Evolutionary conservation across 2,797 vertebrate species (phyloP).

Genomic region (Diplodus puntazzo): DNA sequence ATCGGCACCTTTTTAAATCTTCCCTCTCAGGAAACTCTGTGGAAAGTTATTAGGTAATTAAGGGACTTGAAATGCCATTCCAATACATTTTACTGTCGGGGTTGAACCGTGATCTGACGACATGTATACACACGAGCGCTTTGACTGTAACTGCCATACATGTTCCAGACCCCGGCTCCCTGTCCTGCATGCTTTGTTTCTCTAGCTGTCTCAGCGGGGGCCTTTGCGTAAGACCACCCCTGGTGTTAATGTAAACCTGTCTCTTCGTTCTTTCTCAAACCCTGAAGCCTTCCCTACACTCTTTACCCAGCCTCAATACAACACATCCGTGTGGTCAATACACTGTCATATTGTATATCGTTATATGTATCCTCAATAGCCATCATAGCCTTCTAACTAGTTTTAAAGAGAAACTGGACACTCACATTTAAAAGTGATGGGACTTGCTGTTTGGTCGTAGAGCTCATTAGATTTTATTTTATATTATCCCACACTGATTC

Average conservation of each 20-base stretch:
- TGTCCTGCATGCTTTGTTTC: conserved; percentile 51
- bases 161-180: conserved; percentile 13
- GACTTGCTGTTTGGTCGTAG: neutral
- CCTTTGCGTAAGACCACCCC: conserved; percentile 68
- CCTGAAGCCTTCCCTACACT: conserved; percentile 16
- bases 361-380: neutral
- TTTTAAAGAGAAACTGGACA: neutral
- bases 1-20: neutral
- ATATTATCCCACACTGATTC: conserved; percentile 44
- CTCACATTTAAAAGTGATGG: neutral
- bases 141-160: conserved; percentile 21
- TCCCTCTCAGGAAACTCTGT: neutral
- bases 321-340: neutral
- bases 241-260: conserved; percentile 64
- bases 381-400: neutral
- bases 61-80: neutral
- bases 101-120: neutral
- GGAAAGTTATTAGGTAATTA: neutral
- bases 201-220: conserved; percentile 43
- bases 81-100: neutral
- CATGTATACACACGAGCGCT: neutral
- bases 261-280: conserved; percentile 29
- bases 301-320: conserved; percentile 18
- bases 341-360: neutral
- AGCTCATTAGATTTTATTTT: conserved; percentile 37